phyloP scores from a whole-genome alignment of 2,113 vertebrate species.

The Coptodon bakossiorum region DNA sequence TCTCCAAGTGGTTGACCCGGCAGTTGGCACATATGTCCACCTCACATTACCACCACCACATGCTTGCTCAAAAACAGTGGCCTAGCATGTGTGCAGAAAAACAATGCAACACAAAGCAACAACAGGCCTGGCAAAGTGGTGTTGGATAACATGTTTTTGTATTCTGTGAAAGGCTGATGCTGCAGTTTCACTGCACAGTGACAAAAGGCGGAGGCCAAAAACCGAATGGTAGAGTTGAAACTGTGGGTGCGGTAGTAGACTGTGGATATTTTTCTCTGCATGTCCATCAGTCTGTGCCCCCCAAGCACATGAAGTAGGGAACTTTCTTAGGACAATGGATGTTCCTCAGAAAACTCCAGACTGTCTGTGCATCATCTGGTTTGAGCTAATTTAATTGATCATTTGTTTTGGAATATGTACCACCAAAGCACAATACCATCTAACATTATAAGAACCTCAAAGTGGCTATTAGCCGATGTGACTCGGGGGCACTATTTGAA shows the following conservation, averaged over 20 bases:
- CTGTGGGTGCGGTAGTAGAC: not conserved
- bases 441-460: not conserved
- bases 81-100: constrained; percentile 16
- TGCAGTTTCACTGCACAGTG: constrained; percentile 41
- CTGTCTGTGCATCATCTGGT: not conserved
- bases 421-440: not conserved
- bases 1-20: constrained; percentile 5
- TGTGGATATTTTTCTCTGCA: not conserved
- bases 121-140: constrained; percentile 33
- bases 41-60: not conserved
- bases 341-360: not conserved
- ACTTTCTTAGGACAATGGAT: not conserved
- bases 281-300: not conserved
- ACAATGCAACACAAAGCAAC: constrained; percentile 45
- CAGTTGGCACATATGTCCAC: constrained; percentile 19
- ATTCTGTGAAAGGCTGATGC: constrained; percentile 47
- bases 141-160: constrained; percentile 62
- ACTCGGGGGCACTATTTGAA: not conserved
- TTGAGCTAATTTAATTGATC: not conserved
- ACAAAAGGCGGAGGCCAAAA: constrained; percentile 23
- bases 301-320: not conserved
- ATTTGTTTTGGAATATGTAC: not conserved
- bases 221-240: not conserved
- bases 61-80: not conserved
- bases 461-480: not conserved